These are phyloP conservation scores for Anastatus disparis DNA, from an alignment of 1,140 invertebrate species.

Conservation along the genomic window DNA sequence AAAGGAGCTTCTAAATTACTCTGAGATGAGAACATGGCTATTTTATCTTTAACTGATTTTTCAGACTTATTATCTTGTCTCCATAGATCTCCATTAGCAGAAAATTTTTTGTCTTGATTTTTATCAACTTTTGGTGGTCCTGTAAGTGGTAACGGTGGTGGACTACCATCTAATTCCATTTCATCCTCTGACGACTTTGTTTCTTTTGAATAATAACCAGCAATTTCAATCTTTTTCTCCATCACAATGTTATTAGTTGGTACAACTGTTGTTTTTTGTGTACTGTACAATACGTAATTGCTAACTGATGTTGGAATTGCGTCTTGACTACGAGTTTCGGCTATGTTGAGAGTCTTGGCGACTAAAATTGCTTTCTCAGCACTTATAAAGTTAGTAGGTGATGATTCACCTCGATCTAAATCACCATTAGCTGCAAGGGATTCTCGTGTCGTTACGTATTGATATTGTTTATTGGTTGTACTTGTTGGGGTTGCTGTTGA, in stretches of 20 bases:
- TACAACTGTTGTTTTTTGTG: conserved; percentile 33
- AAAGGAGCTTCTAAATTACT: conserved; percentile 54
- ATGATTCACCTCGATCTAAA: conserved; percentile 14
- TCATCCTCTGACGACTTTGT: conserved; percentile 10
- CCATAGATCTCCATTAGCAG: conserved; percentile 59
- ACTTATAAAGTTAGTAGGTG: background rate
- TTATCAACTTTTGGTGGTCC: conserved; percentile 56
- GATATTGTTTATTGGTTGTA: conserved; percentile 52
- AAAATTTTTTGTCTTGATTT: conserved; percentile 48
- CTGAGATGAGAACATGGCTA: conserved; percentile 83
- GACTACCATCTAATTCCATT: conserved; percentile 23
- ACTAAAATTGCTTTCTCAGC: background rate
- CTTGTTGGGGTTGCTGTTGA: too few relatives aligned
- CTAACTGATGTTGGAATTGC: background rate
- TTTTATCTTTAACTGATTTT: conserved; percentile 85
- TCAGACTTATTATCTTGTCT: conserved; percentile 80
- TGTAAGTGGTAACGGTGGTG: conserved; percentile 61
- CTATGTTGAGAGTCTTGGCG: background rate
- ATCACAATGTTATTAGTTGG: background rate
- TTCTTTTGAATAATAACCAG: conserved; percentile 51
- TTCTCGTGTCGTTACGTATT: conserved; percentile 46
- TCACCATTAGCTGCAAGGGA: conserved; percentile 36
- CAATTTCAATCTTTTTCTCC: conserved; percentile 56
- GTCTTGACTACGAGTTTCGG: background rate
- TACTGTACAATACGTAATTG: conserved; percentile 8